phyloP scores from a whole-genome alignment of 2,888 invertebrate species.

The Clitarchus hookeri region DNA sequence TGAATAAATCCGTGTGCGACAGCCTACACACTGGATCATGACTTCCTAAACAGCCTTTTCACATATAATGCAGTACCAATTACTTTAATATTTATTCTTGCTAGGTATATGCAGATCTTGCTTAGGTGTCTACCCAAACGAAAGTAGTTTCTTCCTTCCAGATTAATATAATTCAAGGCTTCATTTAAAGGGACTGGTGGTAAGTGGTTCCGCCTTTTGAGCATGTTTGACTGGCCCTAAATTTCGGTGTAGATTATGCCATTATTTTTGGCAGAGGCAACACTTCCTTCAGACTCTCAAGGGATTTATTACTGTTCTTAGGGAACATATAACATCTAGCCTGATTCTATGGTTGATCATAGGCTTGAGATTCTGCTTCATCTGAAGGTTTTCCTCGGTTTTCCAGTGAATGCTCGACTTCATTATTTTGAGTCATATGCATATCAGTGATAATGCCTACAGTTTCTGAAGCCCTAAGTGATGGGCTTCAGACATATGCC shows the following conservation, averaged over 20 bases:
- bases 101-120: background rate
- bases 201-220: background rate
- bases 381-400: background rate
- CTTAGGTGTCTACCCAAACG: background rate
- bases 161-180: background rate
- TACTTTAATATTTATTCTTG: background rate
- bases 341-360: background rate
- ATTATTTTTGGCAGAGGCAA: conserved; percentile 15
- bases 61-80: background rate
- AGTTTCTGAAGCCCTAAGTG: conserved; percentile 30
- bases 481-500: conserved; percentile 39
- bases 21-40: background rate
- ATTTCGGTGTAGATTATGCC: conserved; percentile 28
- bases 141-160: background rate
- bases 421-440: conserved; percentile 14
- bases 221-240: background rate
- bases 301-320: background rate
- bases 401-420: background rate
- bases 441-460: background rate
- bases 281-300: background rate
- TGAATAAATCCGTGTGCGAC: background rate
- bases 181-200: background rate
- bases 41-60: background rate
- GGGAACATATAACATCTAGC: background rate
- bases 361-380: background rate